phyloP scores from a whole-genome alignment of 2,888 invertebrate species.

The Melinopterus prodromus region DNA sequence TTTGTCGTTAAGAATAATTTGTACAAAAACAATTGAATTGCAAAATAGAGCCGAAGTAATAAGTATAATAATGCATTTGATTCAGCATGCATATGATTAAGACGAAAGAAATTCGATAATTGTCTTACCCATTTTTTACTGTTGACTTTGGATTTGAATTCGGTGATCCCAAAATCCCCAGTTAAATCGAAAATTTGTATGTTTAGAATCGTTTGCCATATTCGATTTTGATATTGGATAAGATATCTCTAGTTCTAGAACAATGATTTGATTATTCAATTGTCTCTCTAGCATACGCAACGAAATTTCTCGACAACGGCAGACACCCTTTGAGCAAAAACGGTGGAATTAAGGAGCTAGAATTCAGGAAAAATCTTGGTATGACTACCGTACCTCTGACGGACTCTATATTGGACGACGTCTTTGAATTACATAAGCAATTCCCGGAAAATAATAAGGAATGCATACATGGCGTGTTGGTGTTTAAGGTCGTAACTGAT shows the following conservation, averaged over 20 bases:
- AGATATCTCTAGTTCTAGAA: not conserved
- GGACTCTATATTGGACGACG: slow-evolving; percentile 53
- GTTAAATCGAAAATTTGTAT: too few species aligned
- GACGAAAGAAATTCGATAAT: too few species aligned
- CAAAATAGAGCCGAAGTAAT: too few species aligned
- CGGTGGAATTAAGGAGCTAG: slow-evolving; percentile 45
- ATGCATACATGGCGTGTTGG: slow-evolving; percentile 80
- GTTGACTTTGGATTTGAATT: too few species aligned
- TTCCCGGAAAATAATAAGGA: slow-evolving; percentile 67
- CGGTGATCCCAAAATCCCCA: too few species aligned
- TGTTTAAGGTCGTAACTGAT: slow-evolving; percentile 85
- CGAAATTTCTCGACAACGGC: slow-evolving; percentile 73
- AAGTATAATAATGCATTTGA: too few species aligned
- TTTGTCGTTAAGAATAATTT: too few species aligned
- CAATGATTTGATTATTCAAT: not conserved
- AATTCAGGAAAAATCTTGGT: slow-evolving; percentile 76
- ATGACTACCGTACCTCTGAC: slow-evolving; percentile 90
- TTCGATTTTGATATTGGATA: slow-evolving; percentile 5
- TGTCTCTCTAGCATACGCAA: slow-evolving; percentile 69
- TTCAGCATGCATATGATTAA: too few species aligned
- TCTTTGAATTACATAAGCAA: slow-evolving; percentile 63
- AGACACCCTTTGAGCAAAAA: slow-evolving; percentile 32
- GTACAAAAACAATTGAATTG: too few species aligned
- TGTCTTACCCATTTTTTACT: too few species aligned
- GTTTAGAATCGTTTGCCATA: not conserved